Evolutionary conservation across 2,113 vertebrate species (phyloP).

Genomic region (Vulpes lagopus): DNA sequence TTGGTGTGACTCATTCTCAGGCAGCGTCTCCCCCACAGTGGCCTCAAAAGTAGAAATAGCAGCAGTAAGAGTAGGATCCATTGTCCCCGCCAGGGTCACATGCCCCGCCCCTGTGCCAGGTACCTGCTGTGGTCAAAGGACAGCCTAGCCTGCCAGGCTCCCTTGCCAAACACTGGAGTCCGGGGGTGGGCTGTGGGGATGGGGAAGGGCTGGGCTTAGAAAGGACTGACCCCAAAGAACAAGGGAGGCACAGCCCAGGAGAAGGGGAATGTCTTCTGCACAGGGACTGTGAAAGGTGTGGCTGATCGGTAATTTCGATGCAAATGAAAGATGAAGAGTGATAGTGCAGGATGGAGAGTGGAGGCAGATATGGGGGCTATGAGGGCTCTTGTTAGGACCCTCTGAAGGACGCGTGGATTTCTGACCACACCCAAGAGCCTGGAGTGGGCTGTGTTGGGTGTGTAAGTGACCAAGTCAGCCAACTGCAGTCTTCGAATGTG

Average conservation of each 20-base stretch:
- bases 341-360: neutral
- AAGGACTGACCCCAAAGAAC: neutral
- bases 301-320: neutral
- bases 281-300: neutral
- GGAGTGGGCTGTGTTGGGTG: fast-evolving
- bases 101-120: neutral
- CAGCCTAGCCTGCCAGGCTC: neutral
- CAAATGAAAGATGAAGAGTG: neutral
- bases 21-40: neutral
- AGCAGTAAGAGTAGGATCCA: neutral
- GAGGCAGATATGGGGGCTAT: no score
- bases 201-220: neutral
- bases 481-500: fast-evolving
- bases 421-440: fast-evolving
- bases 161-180: neutral
- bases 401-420: neutral
- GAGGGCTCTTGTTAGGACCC: neutral
- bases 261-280: neutral
- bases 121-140: neutral
- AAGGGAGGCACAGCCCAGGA: neutral
- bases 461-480: fast-evolving
- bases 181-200: fast-evolving
- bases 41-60: neutral
- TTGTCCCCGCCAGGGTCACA: fast-evolving
- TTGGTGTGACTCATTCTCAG: neutral